These are phyloP conservation scores for Coluber constrictor DNA, from an alignment of 2,797 vertebrate species.

Conservation along the genomic window DNA sequence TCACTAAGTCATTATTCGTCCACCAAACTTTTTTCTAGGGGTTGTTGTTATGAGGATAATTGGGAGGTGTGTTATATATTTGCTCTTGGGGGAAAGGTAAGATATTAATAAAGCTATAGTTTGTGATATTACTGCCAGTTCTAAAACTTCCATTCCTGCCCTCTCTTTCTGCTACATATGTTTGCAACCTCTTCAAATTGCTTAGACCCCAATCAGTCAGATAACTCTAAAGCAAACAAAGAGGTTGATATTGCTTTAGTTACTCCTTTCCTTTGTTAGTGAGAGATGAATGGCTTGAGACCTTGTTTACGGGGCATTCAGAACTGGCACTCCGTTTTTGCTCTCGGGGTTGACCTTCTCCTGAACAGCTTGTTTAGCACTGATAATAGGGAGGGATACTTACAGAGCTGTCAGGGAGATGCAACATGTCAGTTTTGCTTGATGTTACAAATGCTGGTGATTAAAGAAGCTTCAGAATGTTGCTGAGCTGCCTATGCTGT, in stretches of 20 bases:
- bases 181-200: background rate
- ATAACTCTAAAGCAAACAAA: background rate
- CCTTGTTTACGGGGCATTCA: background rate
- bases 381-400: background rate
- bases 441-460: conserved; percentile 22
- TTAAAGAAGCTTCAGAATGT: conserved; percentile 29
- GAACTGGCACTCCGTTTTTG: background rate
- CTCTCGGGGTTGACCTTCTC: background rate
- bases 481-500: background rate
- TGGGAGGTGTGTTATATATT: background rate
- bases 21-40: background rate
- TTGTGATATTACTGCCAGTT: background rate
- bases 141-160: too few species aligned
- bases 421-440: conserved; percentile 22
- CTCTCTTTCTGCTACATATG: background rate
- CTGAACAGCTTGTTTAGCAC: conserved; percentile 38
- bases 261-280: conserved; percentile 10
- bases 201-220: background rate
- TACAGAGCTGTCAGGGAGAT: background rate
- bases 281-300: conserved; percentile 28
- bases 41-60: background rate
- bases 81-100: background rate
- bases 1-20: background rate
- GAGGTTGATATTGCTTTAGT: conserved; percentile 5
- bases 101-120: background rate